These are phyloP conservation scores for Leptobrachium ailaonicum DNA, from an alignment of 2,113 vertebrate genomes.

Conservation along the genomic window DNA sequence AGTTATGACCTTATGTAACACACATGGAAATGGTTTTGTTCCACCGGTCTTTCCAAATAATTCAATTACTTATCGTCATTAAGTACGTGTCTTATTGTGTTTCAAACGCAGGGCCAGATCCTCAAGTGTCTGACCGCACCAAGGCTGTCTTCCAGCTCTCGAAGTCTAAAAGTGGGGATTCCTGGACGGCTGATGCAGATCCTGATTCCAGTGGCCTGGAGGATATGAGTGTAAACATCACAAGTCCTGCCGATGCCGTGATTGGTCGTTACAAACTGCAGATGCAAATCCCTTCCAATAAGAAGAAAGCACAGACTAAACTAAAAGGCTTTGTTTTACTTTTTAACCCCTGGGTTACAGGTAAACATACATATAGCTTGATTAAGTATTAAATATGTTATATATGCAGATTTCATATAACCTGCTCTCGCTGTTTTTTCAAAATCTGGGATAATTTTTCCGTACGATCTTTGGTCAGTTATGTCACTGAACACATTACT, in stretches of 20 bases:
- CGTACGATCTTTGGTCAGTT: no score
- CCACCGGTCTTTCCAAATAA: neutral
- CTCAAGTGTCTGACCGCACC: slow-evolving; percentile 65
- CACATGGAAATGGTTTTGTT: neutral
- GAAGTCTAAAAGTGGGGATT: slow-evolving; percentile 20
- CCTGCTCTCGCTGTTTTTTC: no score
- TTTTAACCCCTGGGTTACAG: slow-evolving; percentile 78
- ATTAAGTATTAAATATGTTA: no score
- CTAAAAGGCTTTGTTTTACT: slow-evolving; percentile 64
- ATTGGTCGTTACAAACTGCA: slow-evolving; percentile 65
- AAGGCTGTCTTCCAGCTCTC: slow-evolving; percentile 62
- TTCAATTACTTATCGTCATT: neutral
- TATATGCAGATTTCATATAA: no score
- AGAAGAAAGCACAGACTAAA: neutral
- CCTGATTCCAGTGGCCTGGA: neutral
- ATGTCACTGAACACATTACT: no score
- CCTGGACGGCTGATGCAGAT: slow-evolving; percentile 66
- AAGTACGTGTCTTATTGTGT: neutral
- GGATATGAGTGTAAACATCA: slow-evolving; percentile 53
- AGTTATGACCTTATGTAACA: neutral
- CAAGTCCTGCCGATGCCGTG: slow-evolving; percentile 60
- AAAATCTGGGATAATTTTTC: no score
- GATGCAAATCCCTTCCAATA: slow-evolving; percentile 15
- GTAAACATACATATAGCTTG: slow-evolving; percentile 53
- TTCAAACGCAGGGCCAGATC: slow-evolving; percentile 59